Evolutionary conservation across 1,140 invertebrate genomes (phyloP).

Genomic region (Drosophila burlai): DNA sequence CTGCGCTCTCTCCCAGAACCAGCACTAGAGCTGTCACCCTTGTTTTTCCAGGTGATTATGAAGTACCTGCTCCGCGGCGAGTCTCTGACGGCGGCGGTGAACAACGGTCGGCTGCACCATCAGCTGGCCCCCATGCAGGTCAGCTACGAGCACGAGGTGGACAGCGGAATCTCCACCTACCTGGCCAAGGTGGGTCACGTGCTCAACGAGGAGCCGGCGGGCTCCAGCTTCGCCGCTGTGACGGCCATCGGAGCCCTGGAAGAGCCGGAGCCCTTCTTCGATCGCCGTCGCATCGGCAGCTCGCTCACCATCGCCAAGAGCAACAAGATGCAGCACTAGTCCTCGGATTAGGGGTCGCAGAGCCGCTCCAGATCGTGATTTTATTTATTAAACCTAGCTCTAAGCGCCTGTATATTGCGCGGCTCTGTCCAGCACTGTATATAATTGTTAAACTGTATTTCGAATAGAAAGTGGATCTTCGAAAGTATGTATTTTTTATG

Average conservation of each 20-base stretch:
- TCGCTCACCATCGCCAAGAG: constrained; percentile 79
- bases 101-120: constrained; percentile 95
- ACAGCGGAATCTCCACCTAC: constrained; percentile 64
- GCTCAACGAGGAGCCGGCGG: constrained; percentile 80
- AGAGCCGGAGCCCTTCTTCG: constrained; percentile 81
- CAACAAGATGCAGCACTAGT: constrained; percentile 79
- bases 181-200: constrained; percentile 84
- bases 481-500: constrained; percentile 26
- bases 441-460: constrained; percentile 26
- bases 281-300: constrained; percentile 86
- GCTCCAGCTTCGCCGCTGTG: constrained; percentile 86
- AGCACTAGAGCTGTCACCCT: background rate
- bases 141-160: constrained; percentile 69
- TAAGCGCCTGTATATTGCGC: constrained; percentile 3
- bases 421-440: constrained; percentile 9
- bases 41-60: constrained; percentile 87
- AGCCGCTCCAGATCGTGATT: constrained; percentile 27
- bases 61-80: constrained; percentile 91
- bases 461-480: constrained; percentile 38
- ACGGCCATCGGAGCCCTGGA: constrained; percentile 84
- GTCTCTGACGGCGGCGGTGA: constrained; percentile 92
- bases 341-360: background rate
- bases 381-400: constrained; percentile 61
- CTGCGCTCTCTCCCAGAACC: background rate
- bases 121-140: constrained; percentile 95